Percentiles rank a stretch among this genome's conserved stretches.
Evolutionary conservation across 2,797 vertebrate genomes (phyloP).

Genomic region (Poeciliopsis paucimaculata): DNA sequence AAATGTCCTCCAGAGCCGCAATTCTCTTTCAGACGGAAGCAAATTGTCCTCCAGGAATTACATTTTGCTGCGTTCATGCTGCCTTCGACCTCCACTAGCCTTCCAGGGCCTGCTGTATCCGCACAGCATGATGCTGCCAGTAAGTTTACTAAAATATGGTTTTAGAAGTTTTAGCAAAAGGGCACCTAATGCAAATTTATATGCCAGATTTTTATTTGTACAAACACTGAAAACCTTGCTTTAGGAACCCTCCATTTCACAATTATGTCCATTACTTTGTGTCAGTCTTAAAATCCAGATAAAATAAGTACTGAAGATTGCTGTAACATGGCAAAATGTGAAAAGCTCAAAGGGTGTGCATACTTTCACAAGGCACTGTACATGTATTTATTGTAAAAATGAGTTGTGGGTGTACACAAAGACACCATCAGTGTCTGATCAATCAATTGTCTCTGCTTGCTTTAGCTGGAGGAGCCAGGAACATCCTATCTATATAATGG

Average conservation of each 20-base stretch:
- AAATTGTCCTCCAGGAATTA: not conserved
- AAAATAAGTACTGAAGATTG: not conserved
- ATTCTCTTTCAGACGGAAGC: not conserved
- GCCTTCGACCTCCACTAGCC: not conserved
- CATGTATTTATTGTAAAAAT: not conserved
- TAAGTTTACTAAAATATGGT: not conserved
- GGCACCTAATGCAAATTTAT: not conserved
- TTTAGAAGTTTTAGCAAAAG: not conserved
- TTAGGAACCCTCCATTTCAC: not conserved
- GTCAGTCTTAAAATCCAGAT: not conserved
- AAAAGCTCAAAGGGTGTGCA: not conserved
- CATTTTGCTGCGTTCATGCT: not conserved
- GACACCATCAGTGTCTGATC: not conserved
- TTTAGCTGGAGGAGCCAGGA: not conserved
- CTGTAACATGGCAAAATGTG: not conserved
- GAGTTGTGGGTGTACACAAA: not conserved
- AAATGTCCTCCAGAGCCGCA: not conserved
- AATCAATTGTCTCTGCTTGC: not conserved
- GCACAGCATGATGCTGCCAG: not conserved
- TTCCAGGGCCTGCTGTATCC: too few species aligned
- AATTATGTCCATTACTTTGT: not conserved
- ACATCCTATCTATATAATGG: too few species aligned
- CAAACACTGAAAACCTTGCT: too few species aligned
- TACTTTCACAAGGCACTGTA: not conserved
- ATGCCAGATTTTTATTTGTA: not conserved